Percentiles rank a stretch among this genome's conserved stretches.
These are phyloP conservation scores for Dicycla oo DNA, from an alignment of 2,888 invertebrate species.

Conservation along the genomic window DNA sequence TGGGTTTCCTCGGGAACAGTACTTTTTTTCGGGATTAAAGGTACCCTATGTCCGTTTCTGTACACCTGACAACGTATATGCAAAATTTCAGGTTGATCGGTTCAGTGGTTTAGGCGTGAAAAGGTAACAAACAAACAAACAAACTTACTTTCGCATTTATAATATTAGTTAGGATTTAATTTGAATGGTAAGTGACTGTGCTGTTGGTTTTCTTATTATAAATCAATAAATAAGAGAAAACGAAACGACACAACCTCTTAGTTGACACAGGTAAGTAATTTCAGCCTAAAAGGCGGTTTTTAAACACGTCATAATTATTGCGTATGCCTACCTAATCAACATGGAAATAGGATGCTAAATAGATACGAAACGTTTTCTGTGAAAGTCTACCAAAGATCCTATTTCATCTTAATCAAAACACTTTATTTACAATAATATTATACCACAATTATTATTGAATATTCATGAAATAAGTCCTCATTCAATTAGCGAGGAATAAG, in stretches of 20 bases:
- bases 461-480: conserved; percentile 43
- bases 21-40: too few relatives aligned
- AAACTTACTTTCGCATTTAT: too few relatives aligned
- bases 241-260: not conserved
- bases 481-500: conserved; percentile 43
- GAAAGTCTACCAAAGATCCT: conserved; percentile 33
- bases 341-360: conserved; percentile 15
- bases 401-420: conserved; percentile 36
- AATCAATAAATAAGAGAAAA: not conserved
- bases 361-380: conserved; percentile 23
- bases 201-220: too few relatives aligned
- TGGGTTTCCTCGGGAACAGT: too few relatives aligned
- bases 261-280: not conserved
- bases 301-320: conserved; percentile 6
- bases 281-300: too few relatives aligned
- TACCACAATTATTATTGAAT: conserved; percentile 29
- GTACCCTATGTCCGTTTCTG: too few relatives aligned
- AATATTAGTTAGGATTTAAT: too few relatives aligned
- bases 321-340: conserved; percentile 14
- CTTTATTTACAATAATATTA: conserved; percentile 28
- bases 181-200: too few relatives aligned
- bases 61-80: too few relatives aligned
- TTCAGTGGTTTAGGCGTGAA: too few relatives aligned
- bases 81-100: too few relatives aligned
- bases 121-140: too few relatives aligned